Evolutionary conservation across 2,113 vertebrate genomes (phyloP), one percentile per base, ranked within the genome.

Genomic region (Hydropotes inermis): DNA sequence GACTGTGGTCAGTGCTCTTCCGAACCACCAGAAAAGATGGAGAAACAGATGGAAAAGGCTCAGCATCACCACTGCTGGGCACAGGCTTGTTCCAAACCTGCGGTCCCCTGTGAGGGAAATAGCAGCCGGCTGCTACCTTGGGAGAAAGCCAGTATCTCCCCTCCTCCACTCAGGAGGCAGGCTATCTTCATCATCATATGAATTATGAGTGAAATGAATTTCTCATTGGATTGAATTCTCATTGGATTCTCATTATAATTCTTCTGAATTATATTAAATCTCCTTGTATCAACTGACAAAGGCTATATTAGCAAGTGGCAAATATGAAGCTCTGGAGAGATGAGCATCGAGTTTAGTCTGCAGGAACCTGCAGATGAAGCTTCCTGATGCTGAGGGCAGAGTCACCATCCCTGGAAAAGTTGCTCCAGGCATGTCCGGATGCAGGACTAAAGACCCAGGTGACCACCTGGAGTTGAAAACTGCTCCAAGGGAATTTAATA

Each of bases 181-280:
- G 50, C 28, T 87, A 83, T 55, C 70, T 76, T 94, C 96, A 89
- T 58, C 0, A 0, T 84, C 28, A 2, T 86, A 76, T 97, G 94
- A 98, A 98, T 98, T 97, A 97, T 97, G 97, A 97, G 88, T 78
- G 45, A 97, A 95, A 95, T 92, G 81, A 93, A 92, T 91, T 97
- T 97, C 84, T 85, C 67, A 39, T 23, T 95, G 78, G 97, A 96
- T 93, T 90, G n/a, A n/a, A n/a, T 97, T 97, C 84, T 85, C 67
- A 39, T 23, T 95, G 78, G 97, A 96, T 93, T 90, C n/a, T n/a
- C n/a, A n/a, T n/a, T n/a, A n/a, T n/a, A n/a, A n/a, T n/a, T n/a
- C 94, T 94, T 96, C 28, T 78, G 58, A 96, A 83, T 82, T 97
- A 15, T 91, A 43, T 86, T 93, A 67, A 52, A 87, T 4, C 47